These are phyloP conservation scores for Hypercompe scribonia DNA, from an alignment of 2,888 invertebrate genomes.

Conservation along the genomic window DNA sequence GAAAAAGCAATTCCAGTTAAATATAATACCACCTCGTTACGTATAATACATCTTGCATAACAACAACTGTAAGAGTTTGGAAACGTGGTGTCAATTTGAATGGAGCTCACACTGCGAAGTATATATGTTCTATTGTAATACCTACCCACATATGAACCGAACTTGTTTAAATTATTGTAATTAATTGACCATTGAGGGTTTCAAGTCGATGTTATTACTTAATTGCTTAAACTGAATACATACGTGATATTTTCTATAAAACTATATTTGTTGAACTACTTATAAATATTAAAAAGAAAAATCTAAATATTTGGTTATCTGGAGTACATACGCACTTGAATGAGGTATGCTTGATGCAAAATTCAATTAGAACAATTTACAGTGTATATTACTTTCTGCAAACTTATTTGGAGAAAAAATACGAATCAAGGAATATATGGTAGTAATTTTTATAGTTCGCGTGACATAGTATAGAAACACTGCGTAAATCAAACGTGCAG, in stretches of 20 bases:
- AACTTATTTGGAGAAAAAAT: no score
- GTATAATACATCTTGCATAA: conserved; percentile 46
- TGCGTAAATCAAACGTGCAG: background rate
- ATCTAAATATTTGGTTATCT: background rate
- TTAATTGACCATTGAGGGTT: conserved; percentile 15
- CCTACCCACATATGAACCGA: conserved; percentile 33
- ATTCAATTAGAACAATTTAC: background rate
- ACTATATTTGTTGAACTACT: background rate
- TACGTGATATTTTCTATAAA: background rate
- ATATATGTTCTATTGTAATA: conserved; percentile 45
- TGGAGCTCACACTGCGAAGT: conserved; percentile 54
- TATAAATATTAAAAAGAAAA: no score
- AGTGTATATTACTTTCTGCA: no score
- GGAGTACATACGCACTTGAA: background rate
- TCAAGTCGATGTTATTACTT: background rate
- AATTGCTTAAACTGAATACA: background rate
- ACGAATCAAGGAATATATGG: background rate
- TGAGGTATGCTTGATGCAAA: background rate
- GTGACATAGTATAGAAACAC: background rate
- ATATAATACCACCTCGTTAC: conserved; percentile 46
- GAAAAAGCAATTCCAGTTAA: conserved; percentile 43
- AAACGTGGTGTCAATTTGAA: conserved; percentile 52
- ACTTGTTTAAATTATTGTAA: conserved; percentile 22
- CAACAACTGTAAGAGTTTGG: conserved; percentile 39
- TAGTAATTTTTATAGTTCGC: background rate